Evolutionary conservation across 2,888 invertebrate species (phyloP), one percentile per base, ranked within the genome.

Genomic region (Rotaria macrura): DNA sequence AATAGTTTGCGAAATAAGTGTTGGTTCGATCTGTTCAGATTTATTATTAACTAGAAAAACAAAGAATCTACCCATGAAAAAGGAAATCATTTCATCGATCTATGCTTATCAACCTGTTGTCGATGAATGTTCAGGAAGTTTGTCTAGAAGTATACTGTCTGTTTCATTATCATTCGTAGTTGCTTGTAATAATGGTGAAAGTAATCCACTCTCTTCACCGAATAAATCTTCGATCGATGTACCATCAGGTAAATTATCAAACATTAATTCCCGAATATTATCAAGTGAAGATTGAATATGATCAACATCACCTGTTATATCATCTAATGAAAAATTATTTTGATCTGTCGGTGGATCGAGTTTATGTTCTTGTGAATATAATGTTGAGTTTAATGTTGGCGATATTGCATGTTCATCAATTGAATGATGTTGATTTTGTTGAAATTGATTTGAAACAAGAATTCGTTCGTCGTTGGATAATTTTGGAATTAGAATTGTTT

Each of bases 271-370:
- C 25, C 79, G 79, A 43, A 79, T 40, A 43, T 40, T 43, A n/a
- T 79, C 79, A 14, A 79, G n/a, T 43, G 79, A 40, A 2, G n/a
- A 25, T 79, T 79, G 79, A n/a, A 79, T 79, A 79, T 43, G 25
- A 79, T 79, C 79, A 40, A 79, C 79, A 79, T 79, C 79, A 43
- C 43, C 43, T 43, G 40, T 79, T 25, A 79, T 43, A 43, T 79
- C 79, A 79, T 79, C 79, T 3, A 79, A 14, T 25, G 43, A 43
- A n/a, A 79, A 79, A 43, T 25, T 79, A 25, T n/a, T 0, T 79
- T 79, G 79, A n/a, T 10, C 43, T 4, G 4, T 43, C n/a, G 79
- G 43, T 40, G 25, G 25, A 40, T 12, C n/a, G 43, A n/a, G 14
- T 43, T 43, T 43, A 40, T 43, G 25, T 25, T 74, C 34, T 79